Evolutionary conservation across 2,797 vertebrate genomes (phyloP).

Genomic region (Arrhamphus sclerolepis): DNA sequence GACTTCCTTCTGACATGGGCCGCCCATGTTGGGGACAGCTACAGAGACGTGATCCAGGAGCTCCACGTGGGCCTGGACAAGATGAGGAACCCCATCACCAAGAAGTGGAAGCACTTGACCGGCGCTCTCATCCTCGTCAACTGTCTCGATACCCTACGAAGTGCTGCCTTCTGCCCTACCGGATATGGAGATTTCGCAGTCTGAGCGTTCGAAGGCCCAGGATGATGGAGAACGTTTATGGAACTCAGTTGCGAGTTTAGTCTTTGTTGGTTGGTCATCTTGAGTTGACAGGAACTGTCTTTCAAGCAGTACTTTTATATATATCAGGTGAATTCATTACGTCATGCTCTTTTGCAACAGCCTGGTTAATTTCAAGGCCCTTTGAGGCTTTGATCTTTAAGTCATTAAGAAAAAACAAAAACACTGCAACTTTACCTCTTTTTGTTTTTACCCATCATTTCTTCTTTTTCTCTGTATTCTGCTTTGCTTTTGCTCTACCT

Average conservation of each 20-base stretch:
- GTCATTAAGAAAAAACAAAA: too few relatives aligned
- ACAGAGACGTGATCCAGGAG: slow-evolving; percentile 95
- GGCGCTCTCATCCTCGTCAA: slow-evolving; percentile 94
- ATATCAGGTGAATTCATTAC: too few relatives aligned
- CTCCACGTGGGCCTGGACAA: slow-evolving; percentile 92
- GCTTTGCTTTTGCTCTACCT: neutral
- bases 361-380: neutral
- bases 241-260: neutral
- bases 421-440: neutral
- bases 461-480: neutral
- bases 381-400: neutral
- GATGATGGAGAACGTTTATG: neutral
- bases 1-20: slow-evolving; percentile 98
- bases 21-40: slow-evolving; percentile 93
- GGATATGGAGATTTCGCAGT: slow-evolving; percentile 90
- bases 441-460: slow-evolving; percentile 8
- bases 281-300: neutral
- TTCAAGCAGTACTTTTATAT: too few relatives aligned
- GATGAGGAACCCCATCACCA: slow-evolving; percentile 97
- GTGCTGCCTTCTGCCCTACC: slow-evolving; percentile 88
- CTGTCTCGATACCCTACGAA: slow-evolving; percentile 88
- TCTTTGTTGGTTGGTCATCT: neutral
- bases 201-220: slow-evolving; percentile 56
- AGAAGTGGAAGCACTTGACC: slow-evolving; percentile 95
- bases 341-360: neutral